Evolutionary conservation across 1,140 invertebrate genomes (phyloP).

Genomic region (Heliconius eleuchia): DNA sequence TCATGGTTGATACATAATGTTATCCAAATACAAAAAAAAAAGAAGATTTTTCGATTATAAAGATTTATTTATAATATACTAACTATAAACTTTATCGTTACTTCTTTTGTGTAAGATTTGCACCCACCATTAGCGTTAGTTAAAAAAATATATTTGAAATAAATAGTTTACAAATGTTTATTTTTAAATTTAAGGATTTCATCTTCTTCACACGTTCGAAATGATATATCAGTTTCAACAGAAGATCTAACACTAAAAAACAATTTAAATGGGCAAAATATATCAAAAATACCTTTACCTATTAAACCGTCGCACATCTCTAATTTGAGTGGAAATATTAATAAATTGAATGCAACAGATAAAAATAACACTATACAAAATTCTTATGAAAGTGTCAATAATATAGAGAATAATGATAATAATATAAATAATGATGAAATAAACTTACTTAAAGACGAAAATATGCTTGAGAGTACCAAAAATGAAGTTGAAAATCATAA

Average conservation of each 20-base stretch:
- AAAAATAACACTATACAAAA: background rate
- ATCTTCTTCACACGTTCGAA: background rate
- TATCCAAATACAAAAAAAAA: too few species aligned
- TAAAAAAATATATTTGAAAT: background rate
- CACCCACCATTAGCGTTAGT: too few species aligned
- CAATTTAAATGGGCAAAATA: background rate
- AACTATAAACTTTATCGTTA: too few species aligned
- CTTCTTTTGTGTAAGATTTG: too few species aligned
- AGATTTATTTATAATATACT: too few species aligned
- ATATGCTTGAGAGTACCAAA: background rate
- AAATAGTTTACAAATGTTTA: background rate
- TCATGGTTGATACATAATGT: too few species aligned
- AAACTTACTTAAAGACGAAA: background rate
- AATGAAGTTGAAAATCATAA: background rate
- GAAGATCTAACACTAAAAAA: background rate
- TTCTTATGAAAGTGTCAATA: background rate
- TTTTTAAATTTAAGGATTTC: background rate
- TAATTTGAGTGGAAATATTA: background rate
- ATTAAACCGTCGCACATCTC: background rate
- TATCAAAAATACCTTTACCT: conserved; percentile 1
- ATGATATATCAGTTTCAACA: background rate
- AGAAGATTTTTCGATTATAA: too few species aligned
- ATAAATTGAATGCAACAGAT: background rate
- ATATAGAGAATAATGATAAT: background rate
- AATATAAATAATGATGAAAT: background rate